Evolutionary conservation across 2,888 invertebrate species (phyloP), one percentile per base, ranked within the genome.

Genomic region (Himalopsyche kuldschensis): DNA sequence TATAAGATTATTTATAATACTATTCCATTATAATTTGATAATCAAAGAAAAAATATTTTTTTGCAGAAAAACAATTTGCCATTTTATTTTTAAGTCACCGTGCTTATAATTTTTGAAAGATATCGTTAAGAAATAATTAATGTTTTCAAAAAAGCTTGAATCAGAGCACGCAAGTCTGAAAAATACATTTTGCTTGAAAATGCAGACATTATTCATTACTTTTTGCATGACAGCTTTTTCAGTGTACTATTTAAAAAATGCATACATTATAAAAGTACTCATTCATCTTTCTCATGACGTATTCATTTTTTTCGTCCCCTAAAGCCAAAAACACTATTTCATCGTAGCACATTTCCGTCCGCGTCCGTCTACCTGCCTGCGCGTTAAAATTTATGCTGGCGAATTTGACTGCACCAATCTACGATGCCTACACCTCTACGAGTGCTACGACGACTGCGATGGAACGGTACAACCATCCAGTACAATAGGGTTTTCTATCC

Each of bases 331-430:
- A 55, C 55, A 55, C 55, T 55, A 55, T 55, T 55, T 55, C 55
- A 55, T 55, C 55, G 55, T 55, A 55, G 55, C 63, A 75, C 82
- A 82, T 82, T 82, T 82, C 82, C 79, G 82, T 79, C 80, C 63
- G 48, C 17, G 79, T 55, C 82, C 78, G 78, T 78, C 78, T 78
- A 55, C 55, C 55, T 63, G 55, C 20, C 78, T 32, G 78, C 63
- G 69, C 76, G 48, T 83, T 80, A 80, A 83, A 83, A 83, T 83
- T 83, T 83, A 83, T 83, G 46, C 76, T 55, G 63, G 35, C 35
- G 41, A 32, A 77, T 77, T 35, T 77, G 77, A 32, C 77, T 31
- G 55, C 24, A 55, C 55, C 55, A 55, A 55, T 75, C 30, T 27
- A 75, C 75, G 75, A 32, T 31, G 75, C 75, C 31, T 75, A 30